Conservation (phyloP, 2,113 vertebrate genomes). For the Ploceus nigricollis region DNA sequence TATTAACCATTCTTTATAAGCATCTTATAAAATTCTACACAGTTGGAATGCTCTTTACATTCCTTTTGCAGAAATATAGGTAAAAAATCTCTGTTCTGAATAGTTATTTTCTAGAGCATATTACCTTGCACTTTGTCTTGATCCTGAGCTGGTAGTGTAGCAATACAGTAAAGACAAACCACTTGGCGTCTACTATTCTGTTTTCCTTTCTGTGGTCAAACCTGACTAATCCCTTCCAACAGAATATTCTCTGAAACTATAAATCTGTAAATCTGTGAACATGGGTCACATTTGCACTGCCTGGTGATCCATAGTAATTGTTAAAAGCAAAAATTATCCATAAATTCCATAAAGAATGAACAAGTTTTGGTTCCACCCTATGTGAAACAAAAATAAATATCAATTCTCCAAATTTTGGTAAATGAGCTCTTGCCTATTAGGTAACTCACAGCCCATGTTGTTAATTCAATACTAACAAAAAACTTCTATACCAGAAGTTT, state of each 20-base stretch:
- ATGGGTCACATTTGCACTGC: neutral
- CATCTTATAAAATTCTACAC: neutral
- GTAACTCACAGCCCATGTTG: neutral
- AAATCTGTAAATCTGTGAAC: neutral
- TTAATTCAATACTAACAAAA: neutral
- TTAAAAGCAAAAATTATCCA: neutral
- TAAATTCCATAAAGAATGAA: neutral
- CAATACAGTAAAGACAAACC: neutral
- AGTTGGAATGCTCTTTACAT: fast-evolving
- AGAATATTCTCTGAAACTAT: neutral
- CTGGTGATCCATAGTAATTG: neutral
- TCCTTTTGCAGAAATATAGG: neutral
- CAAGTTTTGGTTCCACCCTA: fast-evolving
- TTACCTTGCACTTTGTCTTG: neutral
- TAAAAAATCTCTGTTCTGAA: neutral
- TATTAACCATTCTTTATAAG: neutral
- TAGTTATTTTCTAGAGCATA: neutral
- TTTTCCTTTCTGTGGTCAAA: neutral
- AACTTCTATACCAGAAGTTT: neutral
- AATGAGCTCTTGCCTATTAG: neutral
- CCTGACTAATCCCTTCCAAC: neutral
- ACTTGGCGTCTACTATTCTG: neutral
- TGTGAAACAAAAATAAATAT: neutral
- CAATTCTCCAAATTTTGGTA: neutral
- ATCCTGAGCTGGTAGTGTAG: neutral